phyloP scores from a whole-genome alignment of 1,140 invertebrate species.

The Pogonomyrmex barbatus region DNA sequence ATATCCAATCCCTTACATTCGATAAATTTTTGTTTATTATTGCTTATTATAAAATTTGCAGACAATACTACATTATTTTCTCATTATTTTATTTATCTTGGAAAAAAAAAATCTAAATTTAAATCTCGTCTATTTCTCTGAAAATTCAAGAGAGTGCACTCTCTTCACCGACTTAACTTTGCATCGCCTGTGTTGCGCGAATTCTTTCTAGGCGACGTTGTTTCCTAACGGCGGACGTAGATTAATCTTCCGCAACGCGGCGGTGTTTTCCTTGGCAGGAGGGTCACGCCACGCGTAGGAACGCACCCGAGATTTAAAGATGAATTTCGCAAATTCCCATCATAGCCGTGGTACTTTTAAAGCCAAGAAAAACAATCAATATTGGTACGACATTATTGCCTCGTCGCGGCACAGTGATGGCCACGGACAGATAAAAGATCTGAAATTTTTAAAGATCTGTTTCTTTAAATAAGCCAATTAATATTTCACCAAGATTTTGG shows the following conservation, averaged over 20 bases:
- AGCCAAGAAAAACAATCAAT: constrained; percentile 65
- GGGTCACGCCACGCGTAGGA: constrained; percentile 66
- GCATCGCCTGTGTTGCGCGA: neutral
- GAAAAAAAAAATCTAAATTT: neutral
- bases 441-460: neutral
- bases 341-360: constrained; percentile 62
- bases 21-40: neutral
- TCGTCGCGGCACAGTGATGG: neutral
- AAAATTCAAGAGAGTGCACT: constrained; percentile 38
- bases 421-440: neutral
- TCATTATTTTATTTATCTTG: neutral
- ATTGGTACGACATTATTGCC: constrained; percentile 7
- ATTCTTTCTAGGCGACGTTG: constrained; percentile 41
- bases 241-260: constrained; percentile 78
- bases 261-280: constrained; percentile 80
- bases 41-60: neutral
- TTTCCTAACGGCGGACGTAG: constrained; percentile 64
- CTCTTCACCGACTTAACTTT: constrained; percentile 30
- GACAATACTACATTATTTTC: neutral
- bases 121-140: neutral
- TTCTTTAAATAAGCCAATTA: neutral
- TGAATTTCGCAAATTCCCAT: constrained; percentile 78
- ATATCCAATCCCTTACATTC: neutral
- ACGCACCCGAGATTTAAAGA: constrained; percentile 73
- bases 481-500: neutral